Evolutionary conservation across 2,113 vertebrate genomes (phyloP).

Genomic region (Eclectus roratus): DNA sequence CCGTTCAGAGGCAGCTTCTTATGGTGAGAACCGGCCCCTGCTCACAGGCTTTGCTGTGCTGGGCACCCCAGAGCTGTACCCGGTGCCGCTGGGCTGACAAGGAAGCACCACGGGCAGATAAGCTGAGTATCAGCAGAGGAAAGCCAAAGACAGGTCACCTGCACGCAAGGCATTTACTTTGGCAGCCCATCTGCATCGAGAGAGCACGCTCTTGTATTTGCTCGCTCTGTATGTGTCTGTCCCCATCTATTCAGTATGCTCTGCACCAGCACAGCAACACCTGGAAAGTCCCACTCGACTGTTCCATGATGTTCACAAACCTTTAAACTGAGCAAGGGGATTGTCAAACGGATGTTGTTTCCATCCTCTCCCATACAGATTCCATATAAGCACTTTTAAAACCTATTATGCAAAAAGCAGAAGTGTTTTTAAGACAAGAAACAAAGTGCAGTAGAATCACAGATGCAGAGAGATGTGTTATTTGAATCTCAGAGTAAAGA

Average conservation of each 20-base stretch:
- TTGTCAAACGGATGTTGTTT: background rate
- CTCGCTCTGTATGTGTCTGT: background rate
- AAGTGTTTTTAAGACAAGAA: background rate
- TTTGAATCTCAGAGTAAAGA: constrained; percentile 22
- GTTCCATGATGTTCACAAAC: background rate
- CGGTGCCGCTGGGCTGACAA: background rate
- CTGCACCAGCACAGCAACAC: background rate
- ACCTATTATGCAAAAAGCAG: background rate
- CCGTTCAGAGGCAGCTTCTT: background rate
- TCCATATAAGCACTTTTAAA: background rate
- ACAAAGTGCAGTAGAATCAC: accelerated
- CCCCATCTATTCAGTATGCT: background rate
- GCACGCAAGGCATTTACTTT: background rate
- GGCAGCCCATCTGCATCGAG: background rate
- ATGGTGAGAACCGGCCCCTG: accelerated
- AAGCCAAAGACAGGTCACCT: constrained; percentile 30
- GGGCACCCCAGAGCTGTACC: background rate
- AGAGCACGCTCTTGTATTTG: background rate
- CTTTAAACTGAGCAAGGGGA: background rate
- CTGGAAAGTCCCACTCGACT: background rate
- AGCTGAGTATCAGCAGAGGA: background rate
- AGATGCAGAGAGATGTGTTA: background rate
- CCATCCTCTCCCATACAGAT: background rate
- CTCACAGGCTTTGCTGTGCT: background rate
- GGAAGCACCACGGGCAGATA: background rate